phyloP scores from a whole-genome alignment of 2,797 vertebrate genomes.

The Anguilla megastoma region DNA sequence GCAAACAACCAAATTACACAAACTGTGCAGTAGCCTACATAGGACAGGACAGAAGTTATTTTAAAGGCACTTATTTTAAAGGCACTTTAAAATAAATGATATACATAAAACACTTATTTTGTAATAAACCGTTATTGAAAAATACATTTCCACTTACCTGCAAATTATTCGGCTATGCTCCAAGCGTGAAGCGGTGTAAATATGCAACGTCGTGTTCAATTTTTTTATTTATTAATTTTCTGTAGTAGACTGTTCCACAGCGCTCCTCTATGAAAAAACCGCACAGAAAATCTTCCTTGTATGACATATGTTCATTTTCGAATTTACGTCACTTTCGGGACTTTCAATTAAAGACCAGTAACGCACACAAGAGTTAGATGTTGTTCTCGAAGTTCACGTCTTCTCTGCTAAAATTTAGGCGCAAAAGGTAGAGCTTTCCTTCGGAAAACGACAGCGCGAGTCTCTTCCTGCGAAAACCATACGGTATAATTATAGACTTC shows the following conservation, averaged over 20 bases:
- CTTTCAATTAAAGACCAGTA: neutral
- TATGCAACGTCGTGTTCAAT: neutral
- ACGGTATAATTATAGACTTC: slow-evolving; percentile 61
- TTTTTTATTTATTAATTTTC: neutral
- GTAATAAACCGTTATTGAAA: neutral
- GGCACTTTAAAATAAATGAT: neutral
- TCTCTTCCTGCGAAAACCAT: neutral
- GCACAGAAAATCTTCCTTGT: neutral
- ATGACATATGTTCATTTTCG: neutral
- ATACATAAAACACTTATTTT: neutral
- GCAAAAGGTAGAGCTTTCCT: neutral
- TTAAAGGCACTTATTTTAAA: neutral
- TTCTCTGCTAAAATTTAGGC: neutral
- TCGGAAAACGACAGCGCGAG: neutral
- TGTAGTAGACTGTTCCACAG: neutral
- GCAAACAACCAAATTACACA: neutral
- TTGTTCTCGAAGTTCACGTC: neutral
- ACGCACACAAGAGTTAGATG: neutral
- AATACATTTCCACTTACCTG: neutral
- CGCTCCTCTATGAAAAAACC: neutral
- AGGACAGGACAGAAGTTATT: neutral
- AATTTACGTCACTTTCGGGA: neutral
- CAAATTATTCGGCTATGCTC: neutral
- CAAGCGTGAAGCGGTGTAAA: neutral
- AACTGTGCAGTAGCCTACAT: neutral